These are phyloP conservation scores for Romanogobio albipinnatus DNA, from an alignment of 2,113 vertebrate species.

Conservation along the genomic window DNA sequence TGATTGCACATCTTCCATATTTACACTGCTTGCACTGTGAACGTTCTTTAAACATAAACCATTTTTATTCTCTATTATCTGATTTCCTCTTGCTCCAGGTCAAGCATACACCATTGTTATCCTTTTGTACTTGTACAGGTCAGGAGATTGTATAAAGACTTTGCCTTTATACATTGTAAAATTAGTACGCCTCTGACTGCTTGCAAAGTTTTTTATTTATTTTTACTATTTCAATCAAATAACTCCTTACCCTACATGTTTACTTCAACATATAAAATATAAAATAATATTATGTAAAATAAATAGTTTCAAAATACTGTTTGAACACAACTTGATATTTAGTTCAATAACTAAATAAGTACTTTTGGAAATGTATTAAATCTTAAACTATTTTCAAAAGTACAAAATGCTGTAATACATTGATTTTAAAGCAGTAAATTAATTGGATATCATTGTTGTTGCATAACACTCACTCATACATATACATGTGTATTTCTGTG, in stretches of 20 bases:
- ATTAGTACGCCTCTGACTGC: neutral
- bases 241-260: neutral
- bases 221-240: neutral
- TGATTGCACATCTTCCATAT: conserved; percentile 25
- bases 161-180: neutral
- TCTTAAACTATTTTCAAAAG: too few relatives aligned
- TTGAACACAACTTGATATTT: too few relatives aligned
- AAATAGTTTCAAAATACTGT: too few relatives aligned
- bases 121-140: conserved; percentile 24
- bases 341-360: too few relatives aligned
- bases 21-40: neutral
- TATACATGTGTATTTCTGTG: too few relatives aligned
- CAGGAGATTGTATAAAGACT: conserved; percentile 16
- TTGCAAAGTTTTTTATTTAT: neutral
- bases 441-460: too few relatives aligned
- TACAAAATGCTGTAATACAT: too few relatives aligned
- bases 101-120: conserved; percentile 22
- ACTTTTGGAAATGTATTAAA: too few relatives aligned
- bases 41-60: neutral
- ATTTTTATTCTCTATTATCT: conserved; percentile 34
- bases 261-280: neutral
- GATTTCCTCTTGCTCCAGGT: conserved; percentile 27
- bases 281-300: too few relatives aligned
- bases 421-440: too few relatives aligned
- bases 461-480: too few relatives aligned